Evolutionary conservation across 2,113 vertebrate species (phyloP).

Genomic region (Peromyscus leucopus): DNA sequence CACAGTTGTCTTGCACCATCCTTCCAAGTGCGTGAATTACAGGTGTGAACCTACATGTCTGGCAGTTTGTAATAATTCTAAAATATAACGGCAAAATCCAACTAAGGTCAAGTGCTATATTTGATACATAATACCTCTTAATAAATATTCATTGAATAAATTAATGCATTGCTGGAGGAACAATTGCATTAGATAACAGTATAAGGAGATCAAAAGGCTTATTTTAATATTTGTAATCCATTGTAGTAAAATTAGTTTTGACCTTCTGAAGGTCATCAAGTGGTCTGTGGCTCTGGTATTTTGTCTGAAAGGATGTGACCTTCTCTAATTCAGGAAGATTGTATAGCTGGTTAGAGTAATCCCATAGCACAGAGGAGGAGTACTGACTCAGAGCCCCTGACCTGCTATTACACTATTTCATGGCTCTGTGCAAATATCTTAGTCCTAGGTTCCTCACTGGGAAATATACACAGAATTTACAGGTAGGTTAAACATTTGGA

Average conservation of each 20-base stretch:
- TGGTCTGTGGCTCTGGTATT: not conserved
- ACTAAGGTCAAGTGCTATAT: not conserved
- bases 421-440: not conserved
- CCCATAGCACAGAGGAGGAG: not conserved
- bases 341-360: not conserved
- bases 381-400: not conserved
- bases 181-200: constrained; percentile 38
- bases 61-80: not conserved
- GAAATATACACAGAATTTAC: not conserved
- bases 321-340: not conserved
- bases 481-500: constrained; percentile 29
- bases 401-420: not conserved
- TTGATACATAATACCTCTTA: constrained; percentile 41
- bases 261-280: constrained; percentile 29
- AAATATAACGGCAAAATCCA: constrained; percentile 48
- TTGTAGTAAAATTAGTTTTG: constrained; percentile 63
- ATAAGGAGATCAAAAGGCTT: constrained; percentile 37
- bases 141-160: constrained; percentile 62
- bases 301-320: constrained; percentile 40
- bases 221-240: constrained; percentile 48
- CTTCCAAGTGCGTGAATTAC: not conserved
- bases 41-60: not conserved
- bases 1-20: not conserved
- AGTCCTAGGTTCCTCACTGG: constrained; percentile 3
- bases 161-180: constrained; percentile 46